Base-by-base conservation (phyloP, 2,113 vertebrate species). In the Rhinolophus ferrumequinum region DNA sequence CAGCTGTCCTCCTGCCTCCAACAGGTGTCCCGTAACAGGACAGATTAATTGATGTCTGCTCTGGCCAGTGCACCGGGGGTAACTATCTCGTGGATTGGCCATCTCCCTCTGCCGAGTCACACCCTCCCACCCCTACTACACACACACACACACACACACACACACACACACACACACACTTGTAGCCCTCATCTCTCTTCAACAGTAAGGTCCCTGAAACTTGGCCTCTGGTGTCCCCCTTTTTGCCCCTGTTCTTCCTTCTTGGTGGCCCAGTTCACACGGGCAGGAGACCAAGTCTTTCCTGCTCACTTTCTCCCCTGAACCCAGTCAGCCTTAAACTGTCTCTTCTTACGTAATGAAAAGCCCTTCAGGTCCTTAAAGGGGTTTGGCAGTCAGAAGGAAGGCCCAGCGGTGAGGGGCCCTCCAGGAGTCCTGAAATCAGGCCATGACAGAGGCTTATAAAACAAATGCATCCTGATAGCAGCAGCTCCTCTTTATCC, bases 81-180 rank as follows among this genome's bases (percentile, higher is more conserved):
- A 22, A 70, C 11, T 67, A 22, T 22, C 41, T 2, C 35, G 10
- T 6, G 16, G 64, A 24, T 22, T 50, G 10, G 83, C 38, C 60
- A 12, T 62, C 54, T 22, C 24, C 62, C 54, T 80, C 73, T 56
- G 30, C 15, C 30, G n/a, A 75, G n/a, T 77, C n/a, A 9, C 33
- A 2, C n/a, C 5, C 24, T 15, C 14, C 15, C 4, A 6, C 12
- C 11, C 24, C 30, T 4, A 6, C 44, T 6, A 22, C 22, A 1
- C 1, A 28, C 1, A 21, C 54, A 56, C 47, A 12, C 11, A 41
- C n/a, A 50, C 47, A 50, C 47, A 50, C 47, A 22, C 22, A 1
- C 1, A 28, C 2, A 21, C 54, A 56, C 35, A 13, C 12, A 44
- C 28, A 21, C 54, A 56, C 47, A 8, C 12, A 44, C 28, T 24